Base-by-base conservation (phyloP, 1,140 invertebrate genomes). In the Zaprionus camerounensis region DNA sequence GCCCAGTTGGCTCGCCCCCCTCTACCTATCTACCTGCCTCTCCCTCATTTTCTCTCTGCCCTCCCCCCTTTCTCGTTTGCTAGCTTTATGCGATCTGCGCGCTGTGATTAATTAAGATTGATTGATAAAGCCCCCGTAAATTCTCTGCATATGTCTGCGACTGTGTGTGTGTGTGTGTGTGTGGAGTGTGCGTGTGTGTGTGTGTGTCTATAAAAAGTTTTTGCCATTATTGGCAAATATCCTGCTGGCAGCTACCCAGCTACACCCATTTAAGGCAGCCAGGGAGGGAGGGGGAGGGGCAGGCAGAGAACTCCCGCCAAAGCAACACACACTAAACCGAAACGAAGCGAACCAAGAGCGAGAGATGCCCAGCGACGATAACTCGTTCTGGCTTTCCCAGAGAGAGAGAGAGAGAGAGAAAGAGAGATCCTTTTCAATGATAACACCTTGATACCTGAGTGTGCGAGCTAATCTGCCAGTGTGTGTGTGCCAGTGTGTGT, bases 81-180 rank as follows among this genome's bases (percentile, higher is more conserved):
- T 38, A 53, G 59, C 56, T 78, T 85, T 90, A 86, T 88, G 84
- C 74, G 88, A 91, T 91, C 84, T 91, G 81, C 71, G 81, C 83
- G 68, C 68, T 82, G 76, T 91, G 88, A 91, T 91, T 91, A 91
- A 91, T 91, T 91, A 91, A 91, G 90, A 91, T 91, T 91, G 88
- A 91, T 91, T 91, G 88, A 91, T 91, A 91, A 91, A 80, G 55
- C 71, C 51, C 68, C 68, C 73, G 71, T 71, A 77, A 76, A 82
- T 65, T 75, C 69, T 59, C 17, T 61, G 31, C 64, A 64, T 69
- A 59, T 66, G 51, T 67, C 34, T 62, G 56, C 53, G 26, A 63
- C 59, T 63, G 57, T 62, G 58, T 46, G 34, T 61, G 68, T 58
- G 44, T 66, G n/a, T n/a, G 61, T 51, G 46, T 65, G 58, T 64